Percentiles rank a stretch among this genome's conserved stretches.
Evolutionary conservation across 2,113 vertebrate genomes (phyloP).

Genomic region (Chloropsis hardwickii): DNA sequence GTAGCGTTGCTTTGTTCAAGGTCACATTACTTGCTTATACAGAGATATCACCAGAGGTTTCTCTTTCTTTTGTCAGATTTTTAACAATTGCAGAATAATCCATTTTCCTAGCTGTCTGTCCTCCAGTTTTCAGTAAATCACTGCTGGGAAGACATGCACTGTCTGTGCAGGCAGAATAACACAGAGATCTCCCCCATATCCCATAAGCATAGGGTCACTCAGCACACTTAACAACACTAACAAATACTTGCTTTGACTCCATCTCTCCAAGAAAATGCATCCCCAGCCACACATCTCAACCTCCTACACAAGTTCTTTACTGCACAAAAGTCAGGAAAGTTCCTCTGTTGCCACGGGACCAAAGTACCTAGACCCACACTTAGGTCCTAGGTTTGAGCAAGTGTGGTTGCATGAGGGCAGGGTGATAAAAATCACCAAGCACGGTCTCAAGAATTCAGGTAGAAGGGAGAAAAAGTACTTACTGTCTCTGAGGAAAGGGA

Average conservation of each 20-base stretch:
- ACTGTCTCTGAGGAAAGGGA: background rate
- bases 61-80: background rate
- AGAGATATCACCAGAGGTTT: background rate
- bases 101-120: background rate
- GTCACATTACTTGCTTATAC: background rate
- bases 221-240: accelerated
- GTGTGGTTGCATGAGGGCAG: background rate
- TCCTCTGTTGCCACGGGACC: accelerated
- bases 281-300: background rate
- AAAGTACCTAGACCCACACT: background rate
- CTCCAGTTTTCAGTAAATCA: background rate
- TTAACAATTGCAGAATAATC: background rate
- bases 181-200: background rate
- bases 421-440: background rate
- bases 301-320: background rate
- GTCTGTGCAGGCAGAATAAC: background rate
- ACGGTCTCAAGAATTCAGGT: background rate
- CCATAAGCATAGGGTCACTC: background rate
- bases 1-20: background rate
- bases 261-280: background rate
- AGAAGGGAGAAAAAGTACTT: background rate
- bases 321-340: background rate
- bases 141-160: background rate
- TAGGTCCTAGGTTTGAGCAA: background rate
- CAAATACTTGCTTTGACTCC: background rate